Base-by-base conservation (phyloP, 2,888 invertebrate species). In the Macaria liturata region DNA sequence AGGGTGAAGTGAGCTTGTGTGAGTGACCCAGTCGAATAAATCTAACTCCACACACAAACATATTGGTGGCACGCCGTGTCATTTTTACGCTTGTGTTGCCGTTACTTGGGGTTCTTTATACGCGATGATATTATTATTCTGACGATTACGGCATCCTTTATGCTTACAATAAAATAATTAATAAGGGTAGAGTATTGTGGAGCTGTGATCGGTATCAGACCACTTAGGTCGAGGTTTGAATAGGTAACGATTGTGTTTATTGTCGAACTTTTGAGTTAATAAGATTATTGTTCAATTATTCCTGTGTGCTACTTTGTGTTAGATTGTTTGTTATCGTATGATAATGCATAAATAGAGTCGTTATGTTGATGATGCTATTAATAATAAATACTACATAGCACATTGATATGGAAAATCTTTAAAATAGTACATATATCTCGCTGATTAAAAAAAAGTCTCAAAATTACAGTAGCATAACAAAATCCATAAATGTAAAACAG, bases 121-220 rank as follows among this genome's bases (percentile, higher is more conserved):
- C 82, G 84, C 86, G 88, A 85, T 88, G 90, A 89, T 91, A 91
- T 91, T 91, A 91, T 91, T 91, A 91, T 91, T 91, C 88, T 86
- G 88, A 86, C 86, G 87, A 91, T 91, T 91, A 91, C 88, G 88
- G 84, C 89, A 87, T 91, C 91, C 86, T 91, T 91, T 91, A 91
- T 88, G 89, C 87, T 83, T 85, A 88, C 91, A 90, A 91, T 91
- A 91, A 91, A 91, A 91, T 90, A 91, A 91, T 91, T 91, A 91
- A 91, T 91, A 91, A 91, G 90, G 91, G 91, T 89, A 88, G 86
- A 83, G 84, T 85, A 88, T 91, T 90, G 89, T 89, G 76, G 80
- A 70, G 72, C 76, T 71, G 84, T 76, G 91, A 91, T 91, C 80
- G 82, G 85, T 90, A 91, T 91, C 91, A 68, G 75, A 70, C 75